Percentiles rank a stretch among this genome's conserved stretches.
Evolutionary conservation across 2,113 vertebrate species (phyloP).

Genomic region (Lethenteron reissneri): DNA sequence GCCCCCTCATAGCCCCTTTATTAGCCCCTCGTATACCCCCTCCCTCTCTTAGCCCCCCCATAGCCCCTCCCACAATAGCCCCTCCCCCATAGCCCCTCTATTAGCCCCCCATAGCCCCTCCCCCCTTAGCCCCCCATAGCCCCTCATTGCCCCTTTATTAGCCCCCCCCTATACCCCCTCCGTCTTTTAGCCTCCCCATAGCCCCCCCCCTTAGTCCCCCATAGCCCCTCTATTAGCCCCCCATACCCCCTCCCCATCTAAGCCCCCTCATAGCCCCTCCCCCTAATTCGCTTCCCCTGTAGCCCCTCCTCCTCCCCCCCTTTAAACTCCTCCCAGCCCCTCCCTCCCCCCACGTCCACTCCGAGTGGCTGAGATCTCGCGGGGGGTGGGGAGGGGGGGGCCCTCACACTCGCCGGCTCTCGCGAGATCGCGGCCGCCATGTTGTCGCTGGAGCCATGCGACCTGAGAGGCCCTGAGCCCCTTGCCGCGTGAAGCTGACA

Average conservation of each 20-base stretch:
- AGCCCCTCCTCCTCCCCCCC: background rate
- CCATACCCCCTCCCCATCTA: background rate
- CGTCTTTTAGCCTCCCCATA: background rate
- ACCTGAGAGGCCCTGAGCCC: too few species aligned
- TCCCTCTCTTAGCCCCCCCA: background rate
- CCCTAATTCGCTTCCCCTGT: background rate
- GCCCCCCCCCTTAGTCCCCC: background rate
- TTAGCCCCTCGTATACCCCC: conserved; percentile 25
- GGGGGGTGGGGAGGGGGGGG: too few species aligned
- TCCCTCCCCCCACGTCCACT: too few species aligned
- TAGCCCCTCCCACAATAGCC: background rate
- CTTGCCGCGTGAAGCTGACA: background rate
- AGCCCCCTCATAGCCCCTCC: background rate
- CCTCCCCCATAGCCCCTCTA: conserved; percentile 3
- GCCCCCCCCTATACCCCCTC: background rate
- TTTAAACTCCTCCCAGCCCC: background rate
- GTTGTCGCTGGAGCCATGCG: too few species aligned
- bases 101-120: conserved; percentile 3
- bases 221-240: background rate
- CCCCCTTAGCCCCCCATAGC: background rate
- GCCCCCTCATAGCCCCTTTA: background rate
- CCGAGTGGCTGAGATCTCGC: too few species aligned
- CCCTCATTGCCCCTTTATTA: conserved; percentile 7
- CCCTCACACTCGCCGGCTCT: too few species aligned
- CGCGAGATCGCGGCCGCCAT: too few species aligned